Conservation (phyloP, 1,140 invertebrate species). For the Steinernema khuongi region DNA sequence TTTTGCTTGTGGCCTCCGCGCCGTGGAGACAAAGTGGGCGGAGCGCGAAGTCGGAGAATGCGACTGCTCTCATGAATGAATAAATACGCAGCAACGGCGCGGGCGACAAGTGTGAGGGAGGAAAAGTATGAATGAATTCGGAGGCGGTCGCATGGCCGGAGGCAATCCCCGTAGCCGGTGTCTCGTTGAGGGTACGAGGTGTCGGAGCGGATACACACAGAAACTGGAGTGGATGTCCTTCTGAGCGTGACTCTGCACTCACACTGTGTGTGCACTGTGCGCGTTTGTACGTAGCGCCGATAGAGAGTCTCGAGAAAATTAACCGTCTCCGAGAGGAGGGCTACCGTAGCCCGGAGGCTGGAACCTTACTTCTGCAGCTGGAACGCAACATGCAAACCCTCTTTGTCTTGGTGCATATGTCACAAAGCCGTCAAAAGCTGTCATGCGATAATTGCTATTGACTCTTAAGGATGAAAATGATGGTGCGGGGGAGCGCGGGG, state of each 20-base stretch:
- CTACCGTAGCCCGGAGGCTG: not conserved
- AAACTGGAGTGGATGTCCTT: no score
- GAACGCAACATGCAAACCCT: not conserved
- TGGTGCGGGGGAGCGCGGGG: not conserved
- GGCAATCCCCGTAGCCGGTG: not conserved
- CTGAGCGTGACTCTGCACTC: no score
- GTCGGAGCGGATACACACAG: no score
- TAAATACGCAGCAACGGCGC: not conserved
- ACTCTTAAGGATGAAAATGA: not conserved
- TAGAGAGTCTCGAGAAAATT: no score
- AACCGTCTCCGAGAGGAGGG: no score
- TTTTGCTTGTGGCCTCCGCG: no score
- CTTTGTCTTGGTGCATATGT: slow-evolving; percentile 11
- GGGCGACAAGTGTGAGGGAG: not conserved
- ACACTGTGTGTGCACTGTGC: no score
- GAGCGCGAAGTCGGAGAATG: not conserved
- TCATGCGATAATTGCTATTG: slow-evolving; percentile 10
- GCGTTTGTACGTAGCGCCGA: no score
- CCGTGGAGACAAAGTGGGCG: not conserved
- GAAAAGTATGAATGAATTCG: slow-evolving; percentile 7
- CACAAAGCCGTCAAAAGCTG: not conserved
- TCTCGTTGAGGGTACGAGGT: not conserved
- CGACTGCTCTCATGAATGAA: slow-evolving; percentile 11
- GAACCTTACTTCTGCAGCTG: not conserved
- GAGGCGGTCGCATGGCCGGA: not conserved